Evolutionary conservation across 1,140 invertebrate species (phyloP), one percentile per base, ranked within the genome.

Genomic region (Eubasilissa regina): DNA sequence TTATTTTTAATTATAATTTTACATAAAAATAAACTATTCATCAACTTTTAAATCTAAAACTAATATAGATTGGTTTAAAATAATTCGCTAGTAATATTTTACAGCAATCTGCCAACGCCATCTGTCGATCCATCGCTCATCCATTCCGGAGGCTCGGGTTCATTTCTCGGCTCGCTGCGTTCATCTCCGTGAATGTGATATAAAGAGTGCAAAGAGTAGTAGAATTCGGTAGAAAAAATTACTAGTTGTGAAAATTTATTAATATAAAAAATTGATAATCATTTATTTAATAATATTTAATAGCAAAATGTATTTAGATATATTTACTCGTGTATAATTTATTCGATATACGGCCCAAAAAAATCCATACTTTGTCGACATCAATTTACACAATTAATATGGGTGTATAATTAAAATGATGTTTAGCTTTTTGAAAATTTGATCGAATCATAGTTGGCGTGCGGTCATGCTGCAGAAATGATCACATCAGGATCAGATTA

Each of bases 71-170:
- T 35, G 25, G 25, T 35, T 1, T 3, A 35, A 1, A 35, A 35
- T 35, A 35, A 35, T 35, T 35, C 25, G 25, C 25, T 6, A 35
- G 25, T 35, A 35, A 60, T 1, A 21, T 10, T 15, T 60, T 60
- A 3, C n/a, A 15, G 21, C 7, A 10, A 21, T 1, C 66, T 70
- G 66, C 66, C 66, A 70, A 8, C 8, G 45, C 43, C 66, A 70
- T 70, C 66, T 70, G 66, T 70, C 13, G 45, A 10, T 9, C 45
- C 66, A 70, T 70, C 45, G 45, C 66, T 70, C 66, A 70, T 70
- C 66, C 15, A 47, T 47, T 70, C 45, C 12, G 25, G 25, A 35
- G 25, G 55, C 55, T 64, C 12, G 10, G 60, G 60, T 64, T 64
- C 35, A 44, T 7, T 48, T 44, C 45, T 21, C 10, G 25, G 35